Evolutionary conservation across 2,113 vertebrate genomes (phyloP).

Genomic region (Cathartes aura): DNA sequence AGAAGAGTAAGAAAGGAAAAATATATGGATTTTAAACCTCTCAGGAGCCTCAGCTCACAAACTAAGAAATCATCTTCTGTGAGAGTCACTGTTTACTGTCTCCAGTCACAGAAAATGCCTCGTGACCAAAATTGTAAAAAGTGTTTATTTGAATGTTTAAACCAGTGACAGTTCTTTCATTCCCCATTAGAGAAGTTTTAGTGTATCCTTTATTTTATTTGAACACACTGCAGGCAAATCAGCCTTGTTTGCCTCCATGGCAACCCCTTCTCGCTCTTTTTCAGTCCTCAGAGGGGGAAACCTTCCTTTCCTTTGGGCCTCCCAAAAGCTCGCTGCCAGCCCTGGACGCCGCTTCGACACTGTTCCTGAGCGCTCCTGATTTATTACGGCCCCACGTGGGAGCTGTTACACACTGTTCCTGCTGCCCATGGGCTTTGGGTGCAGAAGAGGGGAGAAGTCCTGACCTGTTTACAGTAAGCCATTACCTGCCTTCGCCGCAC

Average conservation of each 20-base stretch:
- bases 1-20: not conserved
- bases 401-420: not conserved
- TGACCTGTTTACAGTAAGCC: not conserved
- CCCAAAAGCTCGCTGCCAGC: not conserved
- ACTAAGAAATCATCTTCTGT: not conserved
- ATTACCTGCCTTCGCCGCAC: accelerated
- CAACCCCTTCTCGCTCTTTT: not conserved
- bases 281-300: not conserved
- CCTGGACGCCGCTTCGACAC: not conserved
- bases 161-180: not conserved
- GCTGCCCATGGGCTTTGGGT: not conserved
- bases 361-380: not conserved
- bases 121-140: not conserved
- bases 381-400: accelerated
- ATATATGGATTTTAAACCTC: not conserved
- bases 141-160: not conserved
- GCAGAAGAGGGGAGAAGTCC: not conserved
- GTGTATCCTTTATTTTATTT: not conserved
- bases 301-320: not conserved
- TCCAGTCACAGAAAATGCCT: not conserved
- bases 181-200: not conserved
- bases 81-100: not conserved
- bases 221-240: not conserved
- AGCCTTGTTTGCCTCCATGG: not conserved
- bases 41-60: not conserved